A percentile compares a stretch with the other conserved stretches of the same genome.
Conservation (phyloP, 2,113 vertebrate species). For the Condylura cristata region DNA sequence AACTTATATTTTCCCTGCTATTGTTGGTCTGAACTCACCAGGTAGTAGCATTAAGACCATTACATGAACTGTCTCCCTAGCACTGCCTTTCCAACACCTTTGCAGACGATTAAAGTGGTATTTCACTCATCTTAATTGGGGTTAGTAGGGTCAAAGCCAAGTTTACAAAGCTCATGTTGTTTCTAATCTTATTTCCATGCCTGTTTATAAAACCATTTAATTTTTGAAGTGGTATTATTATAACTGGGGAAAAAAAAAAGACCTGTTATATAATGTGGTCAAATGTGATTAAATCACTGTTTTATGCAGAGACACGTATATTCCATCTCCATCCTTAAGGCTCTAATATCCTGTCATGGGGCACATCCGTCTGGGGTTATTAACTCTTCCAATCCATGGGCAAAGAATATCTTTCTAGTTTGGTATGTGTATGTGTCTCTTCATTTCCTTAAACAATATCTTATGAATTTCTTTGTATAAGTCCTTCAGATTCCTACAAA, state of each 20-base stretch:
- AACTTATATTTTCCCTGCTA: background rate
- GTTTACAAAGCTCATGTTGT: background rate
- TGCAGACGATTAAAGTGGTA: background rate
- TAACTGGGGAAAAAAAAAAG: background rate
- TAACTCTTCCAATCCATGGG: too few relatives aligned
- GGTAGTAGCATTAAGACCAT: background rate
- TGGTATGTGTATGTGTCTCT: too few relatives aligned
- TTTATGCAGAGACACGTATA: background rate
- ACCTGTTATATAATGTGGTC: background rate
- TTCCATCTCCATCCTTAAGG: background rate
- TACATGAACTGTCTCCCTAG: background rate
- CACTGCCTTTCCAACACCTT: background rate
- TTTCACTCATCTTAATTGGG: constrained; percentile 50
- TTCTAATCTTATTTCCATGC: constrained; percentile 17
- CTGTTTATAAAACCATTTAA: constrained; percentile 19
- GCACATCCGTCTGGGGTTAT: background rate
- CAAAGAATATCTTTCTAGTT: too few relatives aligned
- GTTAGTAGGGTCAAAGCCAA: constrained; percentile 28
- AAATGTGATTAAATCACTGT: background rate
- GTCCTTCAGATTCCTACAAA: background rate
- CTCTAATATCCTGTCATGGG: background rate
- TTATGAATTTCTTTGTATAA: too few relatives aligned
- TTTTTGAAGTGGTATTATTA: background rate
- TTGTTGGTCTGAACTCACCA: background rate
- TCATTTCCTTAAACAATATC: too few relatives aligned